Evolutionary conservation across 1,140 invertebrate species (phyloP).

Genomic region (Euschistus heros): DNA sequence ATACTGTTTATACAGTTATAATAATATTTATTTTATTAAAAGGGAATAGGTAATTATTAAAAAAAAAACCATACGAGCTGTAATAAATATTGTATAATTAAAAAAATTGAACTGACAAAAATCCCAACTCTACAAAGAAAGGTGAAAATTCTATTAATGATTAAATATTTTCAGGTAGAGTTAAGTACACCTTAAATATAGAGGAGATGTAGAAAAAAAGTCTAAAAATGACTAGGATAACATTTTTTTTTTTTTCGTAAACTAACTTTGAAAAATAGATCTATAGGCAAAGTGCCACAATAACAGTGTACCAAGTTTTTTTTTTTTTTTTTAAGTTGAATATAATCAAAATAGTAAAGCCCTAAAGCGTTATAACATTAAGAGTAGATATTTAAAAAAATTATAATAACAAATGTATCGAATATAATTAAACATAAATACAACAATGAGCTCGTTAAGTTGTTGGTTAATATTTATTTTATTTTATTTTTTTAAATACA

Average conservation of each 20-base stretch:
- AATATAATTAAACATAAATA: not conserved
- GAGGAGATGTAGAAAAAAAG: conserved; percentile 14
- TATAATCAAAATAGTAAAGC: conserved; percentile 15
- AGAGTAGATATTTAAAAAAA: not conserved
- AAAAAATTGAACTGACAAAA: conserved; percentile 24
- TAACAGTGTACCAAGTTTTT: conserved; percentile 22
- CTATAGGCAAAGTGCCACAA: conserved; percentile 25
- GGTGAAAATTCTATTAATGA: conserved; percentile 21
- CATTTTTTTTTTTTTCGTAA: conserved; percentile 7
- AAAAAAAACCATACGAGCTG: conserved; percentile 1
- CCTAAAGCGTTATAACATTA: conserved; percentile 20
- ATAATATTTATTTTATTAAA: too few relatives aligned
- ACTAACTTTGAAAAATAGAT: conserved; percentile 27
- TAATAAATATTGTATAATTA: conserved; percentile 21
- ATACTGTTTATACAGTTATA: too few relatives aligned
- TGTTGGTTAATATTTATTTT: conserved; percentile 4
- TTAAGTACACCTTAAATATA: conserved; percentile 1
- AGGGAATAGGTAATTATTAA: not conserved
- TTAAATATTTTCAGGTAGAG: conserved; percentile 11
- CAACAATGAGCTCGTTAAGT: not conserved
- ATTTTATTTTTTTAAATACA: not conserved
- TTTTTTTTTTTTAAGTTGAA: conserved; percentile 6
- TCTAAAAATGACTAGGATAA: conserved; percentile 25
- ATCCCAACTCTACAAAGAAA: conserved; percentile 19
- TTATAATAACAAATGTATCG: not conserved